Evolutionary conservation across 2,888 invertebrate genomes (phyloP), one percentile per base, ranked within the genome.

Genomic region (Ichneumoninae sp.): DNA sequence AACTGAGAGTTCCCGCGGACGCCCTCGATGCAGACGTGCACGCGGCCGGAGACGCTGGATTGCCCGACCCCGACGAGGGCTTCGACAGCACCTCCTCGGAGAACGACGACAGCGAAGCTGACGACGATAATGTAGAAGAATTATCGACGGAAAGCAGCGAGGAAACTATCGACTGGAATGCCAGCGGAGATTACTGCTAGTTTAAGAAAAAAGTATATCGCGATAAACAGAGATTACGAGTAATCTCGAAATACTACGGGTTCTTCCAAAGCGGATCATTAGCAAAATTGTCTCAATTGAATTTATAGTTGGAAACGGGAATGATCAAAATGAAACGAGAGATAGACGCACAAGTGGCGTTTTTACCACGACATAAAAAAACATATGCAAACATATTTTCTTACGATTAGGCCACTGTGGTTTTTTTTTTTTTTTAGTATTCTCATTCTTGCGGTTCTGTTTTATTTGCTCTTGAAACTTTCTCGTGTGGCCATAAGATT

Each of bases 51-150:
- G 84, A 86, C 54, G 84, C 75, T 1, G 78, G 78, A 22, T 52
- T 76, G 8, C 75, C 78, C 0, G 82, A 86, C 8, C 54, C 66
- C 7, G 87, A 89, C 62, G 88, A 88, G 74, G 88, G 87, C 1
- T 88, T 87, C 62, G 88, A 90, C 47, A 88, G 89, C 47, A 89
- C 84, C 77, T 90, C 90, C 4, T 87, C 89, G 4, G 90, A 89
- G 1, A 86, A 87, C 33, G 88, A 88, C 26, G 87, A 76, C 22
- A 52, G 69, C 30, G 88, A 89, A 2, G 33, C 54, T n/a, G 76
- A 57, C 33, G 66, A 82, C 19, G 69, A 70, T 26, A 71, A 47
- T 26, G 36, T 71, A 22, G 78, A 69, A 0, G 77, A 78, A 3
- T 5, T 71, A 5, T 81, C 81, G 16, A 81, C 81, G 19, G 84